Evolutionary conservation across 2,113 vertebrate species (phyloP), one percentile per base, ranked within the genome.

Genomic region (Eclectus roratus): DNA sequence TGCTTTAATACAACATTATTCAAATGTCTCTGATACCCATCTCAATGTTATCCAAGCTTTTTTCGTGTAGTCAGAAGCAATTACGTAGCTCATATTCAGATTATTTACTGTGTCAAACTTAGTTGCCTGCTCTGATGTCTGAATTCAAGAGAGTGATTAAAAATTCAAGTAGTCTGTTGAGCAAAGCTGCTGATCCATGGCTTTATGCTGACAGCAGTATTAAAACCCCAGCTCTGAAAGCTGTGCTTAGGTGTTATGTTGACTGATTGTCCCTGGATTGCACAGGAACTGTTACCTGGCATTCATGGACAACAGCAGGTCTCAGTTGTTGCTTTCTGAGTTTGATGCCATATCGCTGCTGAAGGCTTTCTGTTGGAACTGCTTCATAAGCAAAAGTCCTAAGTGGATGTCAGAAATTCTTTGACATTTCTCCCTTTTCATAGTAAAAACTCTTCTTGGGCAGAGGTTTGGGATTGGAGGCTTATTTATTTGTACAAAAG

Each of bases 31-130:
- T 39, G 49, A 47, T 89, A 91, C 10, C 65, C 66, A 91, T 87
- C 69, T 91, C 61, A 64, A 29, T 10, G 15, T 79, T 81, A 84
- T 72, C 70, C 70, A 72, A 29, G 73, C 35, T 47, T 89, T 84
- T 61, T 84, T 60, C 20, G 1, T 80, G 61, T 76, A 53, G 91
- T 85, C 77, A 87, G 84, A 92, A 89, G 49, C 81, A 82, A 85
- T 97, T 94, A 76, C 61, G 27, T 47, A 79, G 83, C 61, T 95
- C 47, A 37, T 81, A 64, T 86, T 91, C 27, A 29, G 55, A 46
- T 78, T 56, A 93, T 93, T 92, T 94, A 84, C 61, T 91, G 33
- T 81, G 80, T 97, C 91, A 94, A 84, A 89, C 69, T 56, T 79
- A 60, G 61, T 89, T 3, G 11, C 65, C 73, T 92, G 13, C 49